Evolutionary conservation across 64 coral and sea anemone genomes (phyloP), one percentile per base, ranked within the genome.

Genomic region (Trachythela sp.): DNA sequence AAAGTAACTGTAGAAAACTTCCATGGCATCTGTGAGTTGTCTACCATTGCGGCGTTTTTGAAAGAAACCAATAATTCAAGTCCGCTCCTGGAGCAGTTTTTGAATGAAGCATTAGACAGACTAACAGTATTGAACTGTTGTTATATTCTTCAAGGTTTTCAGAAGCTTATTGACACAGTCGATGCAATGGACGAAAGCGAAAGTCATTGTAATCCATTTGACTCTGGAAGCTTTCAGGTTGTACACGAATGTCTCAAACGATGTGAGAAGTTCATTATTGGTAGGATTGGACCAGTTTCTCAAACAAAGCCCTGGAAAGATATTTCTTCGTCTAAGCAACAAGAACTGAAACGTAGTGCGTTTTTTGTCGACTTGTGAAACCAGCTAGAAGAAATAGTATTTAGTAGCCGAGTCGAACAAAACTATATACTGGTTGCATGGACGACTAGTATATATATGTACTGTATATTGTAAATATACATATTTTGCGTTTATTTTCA

Each of bases 241-340:
- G 20, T 39, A 39, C 33, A 80, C 13, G 33, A 39, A 8, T 15
- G 4, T 38, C 37, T 35, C 34, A 80, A 80, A 37, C 31, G 37
- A 80, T 80, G 75, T 36, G 75, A 80, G 37, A 80, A 80, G 34
- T 80, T 80, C 20, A 39, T 80, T 4, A 80, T 80, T 39, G 75
- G 75, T 9, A 80, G 75, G 2, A 80, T 80, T 17, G 56, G 56
- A 26, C 56, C 56, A 80, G 75, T 80, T 36, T 37, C 33, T 2
- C 31, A 35, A 34, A 80, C 75, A 37, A 80, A 80, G 11, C 27
- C 33, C 20, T 80, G 75, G 75, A 15, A 80, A 22, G 30, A 37
- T 13, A 80, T 80, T 37, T 17, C 75, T 18, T 14, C 15, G 31
- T 13, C 75, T 9, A 80, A 80, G 75, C 31, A 80, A 80, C 31